Evolutionary conservation across 2,113 vertebrate species (phyloP), one percentile per base, ranked within the genome.

Genomic region (Ageneiosus marmoratus): DNA sequence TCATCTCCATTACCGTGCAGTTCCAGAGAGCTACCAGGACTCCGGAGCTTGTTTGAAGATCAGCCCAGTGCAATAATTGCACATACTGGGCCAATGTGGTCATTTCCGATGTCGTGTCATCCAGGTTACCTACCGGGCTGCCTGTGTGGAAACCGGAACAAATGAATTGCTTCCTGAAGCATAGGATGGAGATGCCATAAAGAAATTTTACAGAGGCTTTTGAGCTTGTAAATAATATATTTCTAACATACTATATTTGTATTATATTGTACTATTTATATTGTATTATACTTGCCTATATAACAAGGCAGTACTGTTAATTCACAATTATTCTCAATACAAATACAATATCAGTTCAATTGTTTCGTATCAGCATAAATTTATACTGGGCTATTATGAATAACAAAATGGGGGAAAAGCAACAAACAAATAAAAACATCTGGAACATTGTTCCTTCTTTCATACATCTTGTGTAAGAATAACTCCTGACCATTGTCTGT

Each of bases 1-100:
- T 65, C 80, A 87, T 87, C 82, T 83, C 79, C 11, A 58, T 84
- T 86, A 77, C 79, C 29, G 56, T 84, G 82, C 73, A 69, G 67
- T 60, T 80, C 60, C 46, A 51, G 77, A 80, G 58, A 46, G 83
- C 80, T 79, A 82, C 86, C 69, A 77, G 73, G 86, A 79, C 55
- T 76, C 82, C 73, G 74, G 69, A 53, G 80, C 83, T 53, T 70
- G 86, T 74, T 69, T 80, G 80, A 81, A 87, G 76, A 74, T 79
- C 76, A 51, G 65, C 65, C 77, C 53, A 73, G 53, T 79, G 65
- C 65, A 60, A 32, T 72, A 72, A 79, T 41, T 60, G 60, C 44
- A 12, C 24, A 60, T 29, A 48, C 53, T 51, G 53, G n/a, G 76
- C 65, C 83, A 72, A 62, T n/a, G 75, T 83, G 53, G 51, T 72